Conservation (phyloP, 2,113 vertebrate species). For the Apteryx mantelli region DNA sequence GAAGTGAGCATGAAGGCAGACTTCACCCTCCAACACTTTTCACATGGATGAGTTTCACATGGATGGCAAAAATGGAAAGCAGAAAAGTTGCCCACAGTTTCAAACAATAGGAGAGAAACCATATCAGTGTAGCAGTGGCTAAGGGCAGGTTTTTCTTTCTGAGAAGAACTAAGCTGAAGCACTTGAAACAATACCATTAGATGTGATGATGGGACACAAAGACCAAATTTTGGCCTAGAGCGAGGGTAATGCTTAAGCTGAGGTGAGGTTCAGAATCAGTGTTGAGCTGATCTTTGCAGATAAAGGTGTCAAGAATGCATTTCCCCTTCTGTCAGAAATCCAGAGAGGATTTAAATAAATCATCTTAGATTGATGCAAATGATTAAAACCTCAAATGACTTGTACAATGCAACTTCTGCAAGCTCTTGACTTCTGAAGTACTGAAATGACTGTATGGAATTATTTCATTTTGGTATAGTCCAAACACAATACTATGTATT, state of each 20-base stretch:
- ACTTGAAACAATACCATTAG: neutral
- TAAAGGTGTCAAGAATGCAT: neutral
- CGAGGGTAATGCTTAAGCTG: neutral
- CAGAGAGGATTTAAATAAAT: neutral
- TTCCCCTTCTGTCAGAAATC: neutral
- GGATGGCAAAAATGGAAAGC: neutral
- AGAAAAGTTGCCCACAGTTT: neutral
- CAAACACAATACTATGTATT: neutral
- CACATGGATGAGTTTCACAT: neutral
- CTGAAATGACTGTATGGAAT: neutral
- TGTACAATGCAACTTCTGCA: neutral
- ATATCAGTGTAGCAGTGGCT: rapidly evolving
- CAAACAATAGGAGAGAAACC: neutral
- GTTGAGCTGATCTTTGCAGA: neutral
- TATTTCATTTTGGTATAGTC: neutral
- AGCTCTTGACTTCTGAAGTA: slow-evolving; percentile 13
- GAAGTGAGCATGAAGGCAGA: neutral
- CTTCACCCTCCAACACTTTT: neutral
- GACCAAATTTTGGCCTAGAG: neutral
- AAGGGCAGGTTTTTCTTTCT: neutral
- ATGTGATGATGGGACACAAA: neutral
- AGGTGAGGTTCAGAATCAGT: neutral
- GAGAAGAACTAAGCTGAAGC: neutral
- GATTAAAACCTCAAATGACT: neutral
- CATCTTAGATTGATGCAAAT: neutral